Base-by-base conservation (phyloP, 1,140 invertebrate genomes). In the Magallana gigas region DNA sequence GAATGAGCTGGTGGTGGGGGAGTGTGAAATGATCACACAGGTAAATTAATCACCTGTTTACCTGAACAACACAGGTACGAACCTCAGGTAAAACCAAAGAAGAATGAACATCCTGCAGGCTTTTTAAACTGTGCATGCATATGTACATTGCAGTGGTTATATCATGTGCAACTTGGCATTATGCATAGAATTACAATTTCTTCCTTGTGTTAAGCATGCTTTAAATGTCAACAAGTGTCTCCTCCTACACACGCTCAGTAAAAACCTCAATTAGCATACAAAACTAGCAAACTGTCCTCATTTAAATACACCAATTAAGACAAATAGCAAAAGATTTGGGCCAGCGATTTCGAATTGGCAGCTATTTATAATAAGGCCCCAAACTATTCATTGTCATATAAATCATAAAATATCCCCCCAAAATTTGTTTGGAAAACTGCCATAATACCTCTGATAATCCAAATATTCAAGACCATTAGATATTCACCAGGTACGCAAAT, bases 21-120 rank as follows among this genome's bases (percentile, higher is more conserved):
- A 71, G 68, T 71, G 68, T 71, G 68, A 71, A 71, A 71, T 71
- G 68, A 71, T 71, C 68, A 71, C 18, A 71, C 68, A 71, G 68
- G 68, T 71, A 71, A 71, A 71, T 71, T 71, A 71, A 71, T 71
- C 68, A 71, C 23, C 68, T 71, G 68, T 29, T 29, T 29, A 12
- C 18, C 18, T 71, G 18, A 71, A 71, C 68, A 71, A 71, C 68
- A 11, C 68, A 71, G 68, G 68, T 71, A 71, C 36, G 36, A 48
- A 48, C 36, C 68, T 23, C 68, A 71, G 68, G 68, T 71, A 29
- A 71, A 71, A 48, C 36, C 36, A 48, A 48, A 48, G 36, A 48
- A 48, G 2, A 62, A 12, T 62, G 60, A 12, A 62, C n/a, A 62
- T 8, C 68, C 68, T 9, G n/a, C 8, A 62, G 60, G n/a, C 11